Evolutionary conservation across 2,113 vertebrate genomes (phyloP).

Genomic region (Toxostoma redivivum): DNA sequence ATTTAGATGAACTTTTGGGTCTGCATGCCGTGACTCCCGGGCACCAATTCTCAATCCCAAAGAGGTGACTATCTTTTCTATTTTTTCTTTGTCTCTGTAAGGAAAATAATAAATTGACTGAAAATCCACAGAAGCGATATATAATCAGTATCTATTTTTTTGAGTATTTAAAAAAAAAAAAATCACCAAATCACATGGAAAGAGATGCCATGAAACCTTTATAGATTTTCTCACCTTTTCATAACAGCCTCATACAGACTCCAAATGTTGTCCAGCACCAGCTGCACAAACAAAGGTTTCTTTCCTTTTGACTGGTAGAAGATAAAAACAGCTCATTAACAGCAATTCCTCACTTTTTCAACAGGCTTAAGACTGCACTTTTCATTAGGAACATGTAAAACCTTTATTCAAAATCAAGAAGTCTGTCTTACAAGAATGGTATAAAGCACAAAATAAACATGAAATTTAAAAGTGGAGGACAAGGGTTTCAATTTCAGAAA

Average conservation of each 20-base stretch:
- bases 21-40: conserved; percentile 85
- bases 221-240: conserved; percentile 77
- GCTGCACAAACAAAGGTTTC: conserved; percentile 93
- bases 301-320: conserved; percentile 88
- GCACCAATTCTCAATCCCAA: conserved; percentile 84
- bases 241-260: conserved; percentile 93
- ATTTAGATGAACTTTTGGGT: conserved; percentile 91
- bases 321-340: conserved; percentile 2
- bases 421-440: neutral
- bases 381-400: neutral
- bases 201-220: neutral
- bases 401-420: neutral
- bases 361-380: neutral
- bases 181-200: neutral
- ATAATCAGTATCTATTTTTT: neutral
- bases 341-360: neutral
- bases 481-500: neutral
- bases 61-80: conserved; percentile 90
- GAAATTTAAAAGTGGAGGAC: neutral
- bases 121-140: neutral
- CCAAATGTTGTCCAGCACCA: conserved; percentile 97
- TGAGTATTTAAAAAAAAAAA: accelerated
- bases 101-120: neutral
- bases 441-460: neutral
- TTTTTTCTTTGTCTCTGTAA: conserved; percentile 90